These are phyloP conservation scores for Sceloporus tristichus DNA, from an alignment of 2,113 vertebrate species.

Conservation along the genomic window DNA sequence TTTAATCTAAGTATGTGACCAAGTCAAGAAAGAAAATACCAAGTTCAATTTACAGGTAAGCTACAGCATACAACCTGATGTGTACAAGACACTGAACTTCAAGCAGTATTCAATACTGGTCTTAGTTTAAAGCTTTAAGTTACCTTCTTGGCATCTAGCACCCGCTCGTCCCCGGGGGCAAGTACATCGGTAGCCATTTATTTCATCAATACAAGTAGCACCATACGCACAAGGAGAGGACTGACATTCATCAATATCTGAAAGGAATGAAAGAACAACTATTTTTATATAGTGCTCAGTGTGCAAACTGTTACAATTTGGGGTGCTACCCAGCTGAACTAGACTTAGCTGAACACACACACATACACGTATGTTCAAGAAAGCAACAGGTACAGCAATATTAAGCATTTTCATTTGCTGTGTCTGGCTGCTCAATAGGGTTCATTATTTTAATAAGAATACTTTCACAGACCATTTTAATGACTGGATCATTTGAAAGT, in stretches of 20 bases:
- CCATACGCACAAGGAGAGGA: slow-evolving; percentile 92
- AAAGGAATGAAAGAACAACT: neutral
- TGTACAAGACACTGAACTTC: neutral
- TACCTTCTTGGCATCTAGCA: slow-evolving; percentile 90
- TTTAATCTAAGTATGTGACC: neutral
- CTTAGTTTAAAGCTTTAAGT: slow-evolving; percentile 33
- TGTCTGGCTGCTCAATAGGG: neutral
- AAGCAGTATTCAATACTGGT: neutral
- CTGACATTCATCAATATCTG: slow-evolving; percentile 97
- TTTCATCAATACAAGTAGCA: slow-evolving; percentile 92
- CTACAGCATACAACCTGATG: accelerated
- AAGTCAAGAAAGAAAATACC: neutral
- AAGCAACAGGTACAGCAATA: neutral
- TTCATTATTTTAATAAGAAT: neutral
- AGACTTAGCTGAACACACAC: neutral
- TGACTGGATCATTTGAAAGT: no score
- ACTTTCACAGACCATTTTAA: neutral
- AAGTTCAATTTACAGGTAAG: neutral
- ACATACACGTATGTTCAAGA: neutral
- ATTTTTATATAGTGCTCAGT: neutral
- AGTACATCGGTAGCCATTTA: slow-evolving; percentile 89
- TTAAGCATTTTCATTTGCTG: neutral
- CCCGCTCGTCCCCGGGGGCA: slow-evolving; percentile 90
- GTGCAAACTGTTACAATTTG: neutral
- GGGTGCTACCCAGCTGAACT: neutral